phyloP scores from a whole-genome alignment of 2,888 invertebrate species.

The Melanargia galathea region DNA sequence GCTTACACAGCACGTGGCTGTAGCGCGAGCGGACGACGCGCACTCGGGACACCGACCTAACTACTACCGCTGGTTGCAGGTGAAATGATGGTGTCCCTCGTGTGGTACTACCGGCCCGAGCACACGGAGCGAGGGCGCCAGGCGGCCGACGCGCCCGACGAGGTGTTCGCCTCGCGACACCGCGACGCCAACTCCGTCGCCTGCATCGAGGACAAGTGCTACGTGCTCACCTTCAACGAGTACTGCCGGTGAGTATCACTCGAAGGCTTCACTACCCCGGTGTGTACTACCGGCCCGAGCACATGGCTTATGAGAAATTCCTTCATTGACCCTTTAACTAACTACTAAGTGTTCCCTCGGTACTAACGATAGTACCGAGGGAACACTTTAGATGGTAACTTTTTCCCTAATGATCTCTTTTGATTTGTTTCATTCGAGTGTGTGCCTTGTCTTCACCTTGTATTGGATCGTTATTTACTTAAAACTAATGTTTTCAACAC shows the following conservation, averaged over 20 bases:
- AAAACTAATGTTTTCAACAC: slow-evolving; percentile 35
- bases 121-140: slow-evolving; percentile 95
- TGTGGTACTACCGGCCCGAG: slow-evolving; percentile 99
- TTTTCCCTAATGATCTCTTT: too few species aligned
- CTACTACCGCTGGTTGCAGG: slow-evolving; percentile 77
- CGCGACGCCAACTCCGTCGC: slow-evolving; percentile 97
- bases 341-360: too few species aligned
- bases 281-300: too few species aligned
- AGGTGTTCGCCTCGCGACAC: slow-evolving; percentile 97
- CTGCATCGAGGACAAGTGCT: slow-evolving; percentile 98
- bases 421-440: too few species aligned
- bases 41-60: too few species aligned
- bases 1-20: too few species aligned
- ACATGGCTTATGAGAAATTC: too few species aligned
- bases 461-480: background rate
- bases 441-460: too few species aligned
- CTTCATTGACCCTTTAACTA: too few species aligned
- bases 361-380: too few species aligned
- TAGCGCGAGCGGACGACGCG: too few species aligned
- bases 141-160: slow-evolving; percentile 91
- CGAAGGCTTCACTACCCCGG: background rate
- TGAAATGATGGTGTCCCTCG: slow-evolving; percentile 98
- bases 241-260: slow-evolving; percentile 91
- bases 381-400: too few species aligned
- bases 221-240: slow-evolving; percentile 97